Base-by-base conservation (phyloP, 2,113 vertebrate species). In the Pseudolaguvia tuberculata region DNA sequence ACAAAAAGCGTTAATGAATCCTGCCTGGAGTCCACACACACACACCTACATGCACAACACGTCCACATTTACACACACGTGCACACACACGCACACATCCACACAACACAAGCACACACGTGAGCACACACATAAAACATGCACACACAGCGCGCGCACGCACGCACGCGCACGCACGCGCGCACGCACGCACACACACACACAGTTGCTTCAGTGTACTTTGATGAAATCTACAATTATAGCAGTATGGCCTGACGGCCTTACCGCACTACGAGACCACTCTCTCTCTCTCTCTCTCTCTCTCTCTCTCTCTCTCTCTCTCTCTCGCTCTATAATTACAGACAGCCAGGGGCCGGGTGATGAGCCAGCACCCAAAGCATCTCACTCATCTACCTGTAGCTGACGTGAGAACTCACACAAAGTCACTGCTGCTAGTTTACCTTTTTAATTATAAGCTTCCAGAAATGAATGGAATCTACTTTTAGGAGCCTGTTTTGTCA, bases 241-340 rank as follows among this genome's bases (percentile, higher is more conserved):
- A 89, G 84, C 86, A 91, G 89, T 80, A 88, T 80, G 91, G 90
- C 83, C 88, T 86, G 88, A 91, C 89, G 85, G 74, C 89, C 91
- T 84, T 29, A 61, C 75, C 89, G 92, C 87, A 84, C 86, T 89
- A 66, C 61, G 75, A 88, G 87, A 83, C 89, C 89, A 91, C 92
- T 93, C 92, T 90, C 88, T 90, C 6, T 6, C 31, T 4, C 31
- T 35, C 31, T 6, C 3, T 6, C 6, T 6, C 31, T 4, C 31
- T 35, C 31, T 6, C 3, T 6, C 6, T 6, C 31, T n/a, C n/a
- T n/a, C n/a, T n/a, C 31, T 35, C 31, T 35, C 31, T 90, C 91
- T 90, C 91, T 92, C 88, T 93, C 88, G 91, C 87, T 8, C 90
- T 93, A 87, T 95, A 94, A 96, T 95, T 94, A 94, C 72, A 58